phyloP scores from a whole-genome alignment of 2,113 vertebrate species.

The Phyllopteryx taeniolatus region DNA sequence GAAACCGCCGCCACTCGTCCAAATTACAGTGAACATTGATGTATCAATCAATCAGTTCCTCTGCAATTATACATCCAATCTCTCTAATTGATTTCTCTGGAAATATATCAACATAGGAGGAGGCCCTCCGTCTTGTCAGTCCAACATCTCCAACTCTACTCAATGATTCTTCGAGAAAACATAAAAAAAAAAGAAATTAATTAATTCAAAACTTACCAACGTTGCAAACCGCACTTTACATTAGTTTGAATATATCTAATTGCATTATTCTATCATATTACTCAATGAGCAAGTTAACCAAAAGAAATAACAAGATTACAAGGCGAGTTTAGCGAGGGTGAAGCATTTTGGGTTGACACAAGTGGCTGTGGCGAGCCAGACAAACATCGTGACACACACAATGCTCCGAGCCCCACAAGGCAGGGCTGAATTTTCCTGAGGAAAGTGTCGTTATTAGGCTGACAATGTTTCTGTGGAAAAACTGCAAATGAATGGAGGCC shows the following conservation, averaged over 20 bases:
- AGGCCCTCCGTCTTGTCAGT: background rate
- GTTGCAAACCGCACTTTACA: background rate
- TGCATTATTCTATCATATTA: slow-evolving; percentile 6
- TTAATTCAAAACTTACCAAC: slow-evolving; percentile 16
- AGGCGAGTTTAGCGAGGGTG: slow-evolving; percentile 28
- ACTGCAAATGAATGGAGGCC: slow-evolving; percentile 68
- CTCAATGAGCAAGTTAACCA: slow-evolving; percentile 20
- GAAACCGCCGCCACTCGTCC: background rate
- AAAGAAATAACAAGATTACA: slow-evolving; percentile 49
- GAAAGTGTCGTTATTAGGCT: slow-evolving; percentile 36
- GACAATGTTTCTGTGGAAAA: slow-evolving; percentile 47
- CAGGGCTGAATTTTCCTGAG: slow-evolving; percentile 29
- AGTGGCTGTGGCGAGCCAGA: slow-evolving; percentile 17
- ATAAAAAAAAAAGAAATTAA: slow-evolving; percentile 5
- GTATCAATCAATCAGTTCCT: background rate
- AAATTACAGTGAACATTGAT: background rate
- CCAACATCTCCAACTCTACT: background rate
- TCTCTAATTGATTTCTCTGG: background rate
- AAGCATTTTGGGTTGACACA: slow-evolving; percentile 26
- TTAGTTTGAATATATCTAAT: slow-evolving; percentile 30
- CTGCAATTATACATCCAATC: background rate
- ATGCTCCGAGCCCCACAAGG: slow-evolving; percentile 1
- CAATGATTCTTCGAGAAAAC: slow-evolving; percentile 13
- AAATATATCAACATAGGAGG: background rate
- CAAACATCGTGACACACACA: slow-evolving; percentile 18